Base-by-base conservation (phyloP, 2,888 invertebrate species). In the Drosophila yooni region DNA sequence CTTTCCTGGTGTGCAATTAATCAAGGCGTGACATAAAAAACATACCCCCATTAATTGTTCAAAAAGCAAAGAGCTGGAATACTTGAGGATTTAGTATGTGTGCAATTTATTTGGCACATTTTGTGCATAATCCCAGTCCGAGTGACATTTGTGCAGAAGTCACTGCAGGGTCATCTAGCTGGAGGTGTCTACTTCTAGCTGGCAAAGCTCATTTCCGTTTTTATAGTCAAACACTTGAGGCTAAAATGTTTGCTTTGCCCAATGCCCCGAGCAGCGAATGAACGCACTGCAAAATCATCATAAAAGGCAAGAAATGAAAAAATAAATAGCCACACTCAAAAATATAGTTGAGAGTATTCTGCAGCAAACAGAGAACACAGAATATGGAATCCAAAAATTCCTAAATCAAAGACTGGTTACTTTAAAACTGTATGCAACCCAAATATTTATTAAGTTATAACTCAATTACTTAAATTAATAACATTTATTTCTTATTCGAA, bases 211-310 rank as follows among this genome's bases (percentile, higher is more conserved):
- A 87, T 87, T 87, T 87, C 90, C 87, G 87, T 76, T 88, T 88
- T 88, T 83, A 83, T 90, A 90, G 90, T 88, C 83, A 86, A 90
- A 79, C 88, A 87, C 86, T 87, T 83, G 86, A 83, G 86, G 88
- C 87, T 83, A 90, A 87, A 87, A 87, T 87, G 90, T 88, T 90
- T 90, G 82, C 87, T 79, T 88, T 81, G 54, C 81, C 76, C 76
- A 78, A 76, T 76, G 75, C 75, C 51, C 68, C 51, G 52, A 64
- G 70, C 65, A 51, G 65, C 60, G 46, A 61, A 70, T 53, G 34
- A 36, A 6, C 53, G 57, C 84, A 80, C 59, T 86, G 82, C 79
- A 72, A 76, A 88, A 76, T 88, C 85, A 83, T 82, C 85, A 88
- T 72, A 83, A 88, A 88, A 85, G 72, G 74, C 75, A 85, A 76